Evolutionary conservation across 2,113 vertebrate genomes (phyloP).

Genomic region (Rhagologus leucostigma): DNA sequence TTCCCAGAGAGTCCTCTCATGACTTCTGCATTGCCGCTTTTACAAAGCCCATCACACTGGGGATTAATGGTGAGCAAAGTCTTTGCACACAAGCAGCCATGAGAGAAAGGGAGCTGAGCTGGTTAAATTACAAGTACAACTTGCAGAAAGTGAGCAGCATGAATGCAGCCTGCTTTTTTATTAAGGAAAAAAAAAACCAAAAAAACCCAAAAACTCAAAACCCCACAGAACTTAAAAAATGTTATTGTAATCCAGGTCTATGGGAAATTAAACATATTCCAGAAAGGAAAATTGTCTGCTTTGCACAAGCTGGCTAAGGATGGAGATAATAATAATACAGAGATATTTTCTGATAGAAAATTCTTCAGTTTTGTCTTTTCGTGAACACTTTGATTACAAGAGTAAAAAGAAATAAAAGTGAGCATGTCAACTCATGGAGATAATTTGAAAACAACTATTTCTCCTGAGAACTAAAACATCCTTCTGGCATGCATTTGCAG

Average conservation of each 20-base stretch:
- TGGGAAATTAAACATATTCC: background rate
- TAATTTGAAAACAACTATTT: background rate
- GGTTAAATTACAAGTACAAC: background rate
- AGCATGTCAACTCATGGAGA: background rate
- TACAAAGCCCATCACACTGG: background rate
- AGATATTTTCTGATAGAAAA: background rate
- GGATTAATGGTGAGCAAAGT: background rate
- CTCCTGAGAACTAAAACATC: background rate
- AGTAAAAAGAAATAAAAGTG: background rate
- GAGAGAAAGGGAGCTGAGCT: background rate
- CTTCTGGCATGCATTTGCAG: background rate
- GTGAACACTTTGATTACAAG: background rate
- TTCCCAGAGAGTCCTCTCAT: background rate
- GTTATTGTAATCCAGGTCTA: background rate
- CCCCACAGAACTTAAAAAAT: background rate
- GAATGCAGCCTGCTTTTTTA: background rate
- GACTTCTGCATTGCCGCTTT: background rate
- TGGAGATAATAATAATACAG: background rate
- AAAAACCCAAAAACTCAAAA: background rate
- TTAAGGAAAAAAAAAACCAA: background rate
- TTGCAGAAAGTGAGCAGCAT: background rate
- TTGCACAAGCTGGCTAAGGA: background rate
- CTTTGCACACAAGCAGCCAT: background rate
- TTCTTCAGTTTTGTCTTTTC: background rate
- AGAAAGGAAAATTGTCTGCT: background rate